Evolutionary conservation across 2,113 vertebrate genomes (phyloP).

Genomic region (Jaculus jaculus): DNA sequence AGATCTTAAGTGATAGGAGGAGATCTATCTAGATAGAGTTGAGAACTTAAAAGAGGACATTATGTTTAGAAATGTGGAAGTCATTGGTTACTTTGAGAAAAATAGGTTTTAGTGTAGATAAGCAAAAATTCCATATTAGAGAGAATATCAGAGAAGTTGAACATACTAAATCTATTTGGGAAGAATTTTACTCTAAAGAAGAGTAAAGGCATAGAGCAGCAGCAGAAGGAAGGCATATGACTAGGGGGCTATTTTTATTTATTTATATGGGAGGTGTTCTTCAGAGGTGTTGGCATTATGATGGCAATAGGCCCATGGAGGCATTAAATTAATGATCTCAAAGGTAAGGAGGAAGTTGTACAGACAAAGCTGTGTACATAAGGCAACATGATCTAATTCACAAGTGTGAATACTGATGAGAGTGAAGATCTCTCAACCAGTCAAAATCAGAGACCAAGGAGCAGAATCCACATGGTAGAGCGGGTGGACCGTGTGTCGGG

Average conservation of each 20-base stretch:
- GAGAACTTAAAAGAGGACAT: neutral
- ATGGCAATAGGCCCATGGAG: neutral
- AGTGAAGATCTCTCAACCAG: neutral
- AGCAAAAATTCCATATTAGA: neutral
- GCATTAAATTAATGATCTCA: neutral
- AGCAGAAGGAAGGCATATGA: neutral
- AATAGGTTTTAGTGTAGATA: neutral
- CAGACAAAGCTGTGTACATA: neutral
- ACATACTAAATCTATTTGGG: neutral
- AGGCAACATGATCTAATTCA: neutral
- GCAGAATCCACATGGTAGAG: neutral
- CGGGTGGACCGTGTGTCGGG: neutral
- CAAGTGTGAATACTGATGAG: neutral
- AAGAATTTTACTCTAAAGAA: neutral
- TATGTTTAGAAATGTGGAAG: neutral
- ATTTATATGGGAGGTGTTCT: neutral
- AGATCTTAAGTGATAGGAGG: neutral
- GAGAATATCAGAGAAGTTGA: neutral
- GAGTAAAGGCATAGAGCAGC: neutral
- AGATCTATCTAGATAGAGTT: neutral
- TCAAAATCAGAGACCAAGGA: neutral
- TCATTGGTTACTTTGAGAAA: neutral
- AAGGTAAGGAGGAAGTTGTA: neutral
- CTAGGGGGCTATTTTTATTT: neutral
- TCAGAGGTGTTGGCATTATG: neutral